Evolutionary conservation across 2,888 invertebrate species (phyloP).

Genomic region (Drosophila pseudotakahashii): DNA sequence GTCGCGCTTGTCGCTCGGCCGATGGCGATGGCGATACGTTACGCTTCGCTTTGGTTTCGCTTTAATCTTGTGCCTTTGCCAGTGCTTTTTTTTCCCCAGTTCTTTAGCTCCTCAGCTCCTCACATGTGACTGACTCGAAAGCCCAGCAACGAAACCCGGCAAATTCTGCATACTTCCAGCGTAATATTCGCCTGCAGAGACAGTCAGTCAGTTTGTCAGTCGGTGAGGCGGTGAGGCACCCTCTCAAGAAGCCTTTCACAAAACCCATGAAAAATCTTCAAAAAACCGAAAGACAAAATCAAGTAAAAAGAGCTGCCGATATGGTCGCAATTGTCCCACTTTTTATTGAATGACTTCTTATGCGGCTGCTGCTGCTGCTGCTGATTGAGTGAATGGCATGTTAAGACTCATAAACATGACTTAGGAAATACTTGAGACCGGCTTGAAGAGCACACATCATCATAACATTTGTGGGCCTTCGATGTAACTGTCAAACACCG

Average conservation of each 20-base stretch:
- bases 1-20: conserved; percentile 78
- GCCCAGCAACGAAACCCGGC: conserved; percentile 55
- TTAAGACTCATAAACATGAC: conserved; percentile 79
- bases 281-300: conserved; percentile 44
- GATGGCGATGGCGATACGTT: conserved; percentile 78
- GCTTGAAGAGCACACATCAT: conserved; percentile 57
- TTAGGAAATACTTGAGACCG: conserved; percentile 73
- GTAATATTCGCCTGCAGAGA: conserved; percentile 59
- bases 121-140: conserved; percentile 33
- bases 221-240: conserved; percentile 19
- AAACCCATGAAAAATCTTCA: conserved; percentile 78
- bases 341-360: conserved; percentile 78
- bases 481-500: conserved; percentile 75
- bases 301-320: conserved; percentile 63
- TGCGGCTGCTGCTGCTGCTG: conserved; percentile 50
- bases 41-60: conserved; percentile 79
- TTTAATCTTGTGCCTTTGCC: conserved; percentile 67
- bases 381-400: conserved; percentile 79
- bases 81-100: conserved; percentile 21
- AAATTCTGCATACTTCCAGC: conserved; percentile 69
- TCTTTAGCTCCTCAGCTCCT: conserved; percentile 16
- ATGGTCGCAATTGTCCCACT: conserved; percentile 77
- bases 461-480: conserved; percentile 56
- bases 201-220: conserved; percentile 34
- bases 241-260: conserved; percentile 78